A percentile compares a stretch with the other conserved stretches of the same genome.
These are phyloP conservation scores for Fragum whitleyi DNA, from an alignment of 2,888 invertebrate species.

Conservation along the genomic window DNA sequence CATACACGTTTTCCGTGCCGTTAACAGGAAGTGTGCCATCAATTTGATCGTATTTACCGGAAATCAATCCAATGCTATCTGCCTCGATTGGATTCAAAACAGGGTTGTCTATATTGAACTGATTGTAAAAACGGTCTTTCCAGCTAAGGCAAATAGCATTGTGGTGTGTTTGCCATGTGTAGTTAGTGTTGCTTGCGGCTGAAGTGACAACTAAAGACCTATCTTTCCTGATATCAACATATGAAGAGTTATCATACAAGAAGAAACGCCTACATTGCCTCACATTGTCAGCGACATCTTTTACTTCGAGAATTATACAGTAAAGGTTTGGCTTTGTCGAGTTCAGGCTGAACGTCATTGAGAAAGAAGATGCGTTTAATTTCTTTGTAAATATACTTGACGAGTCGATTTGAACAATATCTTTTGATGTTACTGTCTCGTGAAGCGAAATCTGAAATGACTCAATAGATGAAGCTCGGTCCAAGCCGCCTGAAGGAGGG, in stretches of 20 bases:
- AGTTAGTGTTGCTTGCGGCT: slow-evolving; percentile 42
- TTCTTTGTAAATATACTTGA: slow-evolving; percentile 15
- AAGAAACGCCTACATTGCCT: slow-evolving; percentile 62
- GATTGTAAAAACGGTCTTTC: slow-evolving; percentile 59
- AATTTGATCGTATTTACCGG: slow-evolving; percentile 64
- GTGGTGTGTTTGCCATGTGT: slow-evolving; percentile 65
- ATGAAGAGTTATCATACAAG: slow-evolving; percentile 60
- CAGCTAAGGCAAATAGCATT: slow-evolving; percentile 55
- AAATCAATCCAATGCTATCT: slow-evolving; percentile 39
- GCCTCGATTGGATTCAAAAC: slow-evolving; percentile 48
- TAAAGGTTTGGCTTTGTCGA: slow-evolving; percentile 47
- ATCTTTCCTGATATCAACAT: slow-evolving; percentile 5
- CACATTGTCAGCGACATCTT: slow-evolving; percentile 64
- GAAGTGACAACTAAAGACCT: slow-evolving; percentile 43
- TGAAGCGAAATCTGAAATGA: slow-evolving; percentile 36
- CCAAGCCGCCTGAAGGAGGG: not conserved
- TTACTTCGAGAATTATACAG: slow-evolving; percentile 57
- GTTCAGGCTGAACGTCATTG: slow-evolving; percentile 22
- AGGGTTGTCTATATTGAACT: slow-evolving; percentile 38
- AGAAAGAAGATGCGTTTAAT: not conserved
- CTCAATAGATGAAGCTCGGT: slow-evolving; percentile 49
- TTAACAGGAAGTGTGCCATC: slow-evolving; percentile 55
- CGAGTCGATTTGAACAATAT: not conserved
- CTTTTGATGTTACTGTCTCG: slow-evolving; percentile 29
- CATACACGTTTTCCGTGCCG: slow-evolving; percentile 65